Evolutionary conservation across 1,140 invertebrate species (phyloP), one percentile per base, ranked within the genome.

Genomic region (Bombyx mandarina): DNA sequence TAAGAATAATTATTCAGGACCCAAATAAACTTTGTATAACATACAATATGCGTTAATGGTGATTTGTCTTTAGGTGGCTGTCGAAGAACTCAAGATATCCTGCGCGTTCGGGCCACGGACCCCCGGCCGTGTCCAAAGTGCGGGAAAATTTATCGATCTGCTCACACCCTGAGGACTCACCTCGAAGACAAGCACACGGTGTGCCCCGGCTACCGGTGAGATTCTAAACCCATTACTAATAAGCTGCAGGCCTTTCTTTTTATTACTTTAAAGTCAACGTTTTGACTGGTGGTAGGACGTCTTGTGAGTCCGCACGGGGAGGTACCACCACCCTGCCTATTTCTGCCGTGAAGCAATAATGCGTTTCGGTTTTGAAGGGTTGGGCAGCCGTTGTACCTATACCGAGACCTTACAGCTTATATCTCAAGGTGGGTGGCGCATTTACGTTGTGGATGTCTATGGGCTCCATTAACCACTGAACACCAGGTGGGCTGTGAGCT

Each of bases 141-240:
- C 79, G 95, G 95, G 2, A 97, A 97, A 88, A 97, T 97, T 75
- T 97, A 97, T 80, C 90, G 95, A 35, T 96, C 95, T 6, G 96
- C 96, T 2, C 96, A 97, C 77, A 97, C 96, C 1, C 88, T 97
- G 59, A 90, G 95, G 51, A 97, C 96, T 5, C 96, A 97, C 86
- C 89, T 97, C 57, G 96, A 97, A 82, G 95, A 97, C 77, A 97
- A 97, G 77, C 95, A 97, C 82, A 97, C 96, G 5, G 92, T 97
- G 65, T 97, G 96, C 76, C 95, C 95, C 1, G 96, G 96, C 43
- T 97, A 97, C 71, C 87, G 88, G 88, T 88, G 61, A 65, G 65
- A 47, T 45, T 35, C 12, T 3, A 42, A 35, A 35, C 26, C 4
- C 26, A 4, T 35, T 35, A 35, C 26, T 35, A 35, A 35, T 35